A percentile compares a stretch with the other conserved stretches of the same genome.
phyloP scores from a whole-genome alignment of 2,797 vertebrate species.

The Tokudaia tokunoshimensis region DNA sequence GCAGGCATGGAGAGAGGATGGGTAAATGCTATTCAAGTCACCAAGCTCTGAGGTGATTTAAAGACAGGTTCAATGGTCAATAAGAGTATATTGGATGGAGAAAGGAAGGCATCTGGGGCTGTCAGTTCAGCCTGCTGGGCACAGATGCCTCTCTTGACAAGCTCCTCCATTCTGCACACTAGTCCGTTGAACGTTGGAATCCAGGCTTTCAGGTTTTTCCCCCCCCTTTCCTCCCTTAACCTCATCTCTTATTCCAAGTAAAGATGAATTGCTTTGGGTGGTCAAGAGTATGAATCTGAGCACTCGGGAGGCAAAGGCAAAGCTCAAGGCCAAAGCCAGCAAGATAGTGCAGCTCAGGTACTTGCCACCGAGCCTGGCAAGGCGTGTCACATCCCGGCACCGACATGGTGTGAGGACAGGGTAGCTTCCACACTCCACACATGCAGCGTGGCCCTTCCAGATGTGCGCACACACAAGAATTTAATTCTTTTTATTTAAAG shows the following conservation, averaged over 20 bases:
- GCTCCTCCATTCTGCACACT: background rate
- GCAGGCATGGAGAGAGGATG: background rate
- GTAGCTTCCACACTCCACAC: background rate
- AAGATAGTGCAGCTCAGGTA: background rate
- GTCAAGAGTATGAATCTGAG: background rate
- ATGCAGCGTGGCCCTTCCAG: background rate
- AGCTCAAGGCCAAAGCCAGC: background rate
- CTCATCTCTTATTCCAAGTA: background rate
- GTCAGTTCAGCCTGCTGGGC: background rate
- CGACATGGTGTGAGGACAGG: background rate
- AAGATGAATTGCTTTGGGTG: background rate
- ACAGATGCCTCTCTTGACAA: background rate
- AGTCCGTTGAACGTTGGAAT: fast-evolving
- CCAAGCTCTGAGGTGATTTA: background rate
- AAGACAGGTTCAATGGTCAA: background rate
- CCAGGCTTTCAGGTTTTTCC: background rate
- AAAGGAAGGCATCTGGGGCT: background rate
- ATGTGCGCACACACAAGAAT: background rate
- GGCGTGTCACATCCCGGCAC: background rate
- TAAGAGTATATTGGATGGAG: background rate
- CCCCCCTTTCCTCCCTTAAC: background rate
- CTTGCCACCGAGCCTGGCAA: background rate
- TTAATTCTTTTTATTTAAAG: background rate
- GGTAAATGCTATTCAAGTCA: background rate
- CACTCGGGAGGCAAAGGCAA: background rate